phyloP scores from a whole-genome alignment of 2,113 vertebrate species.

The Geococcyx californianus region DNA sequence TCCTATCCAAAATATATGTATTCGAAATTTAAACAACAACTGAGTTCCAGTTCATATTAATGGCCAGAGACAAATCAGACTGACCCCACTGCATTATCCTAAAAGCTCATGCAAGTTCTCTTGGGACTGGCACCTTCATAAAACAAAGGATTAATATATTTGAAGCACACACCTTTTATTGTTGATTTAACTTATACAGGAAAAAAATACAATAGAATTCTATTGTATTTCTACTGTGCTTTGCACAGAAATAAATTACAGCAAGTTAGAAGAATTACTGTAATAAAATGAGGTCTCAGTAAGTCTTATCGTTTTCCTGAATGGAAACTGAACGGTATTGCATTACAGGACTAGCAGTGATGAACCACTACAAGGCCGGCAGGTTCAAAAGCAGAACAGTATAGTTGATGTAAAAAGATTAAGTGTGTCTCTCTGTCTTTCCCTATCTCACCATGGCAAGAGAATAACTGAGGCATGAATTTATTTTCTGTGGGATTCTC shows the following conservation, averaged over 20 bases:
- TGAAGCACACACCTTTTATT: not conserved
- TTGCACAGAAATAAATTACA: not conserved
- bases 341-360: too few species aligned
- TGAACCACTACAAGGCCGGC: not conserved
- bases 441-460: not conserved
- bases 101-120: not conserved
- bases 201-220: not conserved
- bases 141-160: not conserved
- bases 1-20: not conserved
- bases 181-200: not conserved
- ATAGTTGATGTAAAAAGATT: not conserved
- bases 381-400: not conserved
- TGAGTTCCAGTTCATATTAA: not conserved
- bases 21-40: not conserved
- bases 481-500: not conserved
- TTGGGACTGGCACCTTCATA: not conserved
- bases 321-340: too few species aligned
- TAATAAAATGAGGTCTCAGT: not conserved
- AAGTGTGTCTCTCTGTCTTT: too few species aligned
- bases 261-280: not conserved
- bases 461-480: not conserved
- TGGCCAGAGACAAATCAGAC: not conserved
- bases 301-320: not conserved
- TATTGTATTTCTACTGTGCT: not conserved
- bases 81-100: not conserved